These are phyloP conservation scores for Xiphophorus hellerii DNA, from an alignment of 2,113 vertebrate species.

Conservation along the genomic window DNA sequence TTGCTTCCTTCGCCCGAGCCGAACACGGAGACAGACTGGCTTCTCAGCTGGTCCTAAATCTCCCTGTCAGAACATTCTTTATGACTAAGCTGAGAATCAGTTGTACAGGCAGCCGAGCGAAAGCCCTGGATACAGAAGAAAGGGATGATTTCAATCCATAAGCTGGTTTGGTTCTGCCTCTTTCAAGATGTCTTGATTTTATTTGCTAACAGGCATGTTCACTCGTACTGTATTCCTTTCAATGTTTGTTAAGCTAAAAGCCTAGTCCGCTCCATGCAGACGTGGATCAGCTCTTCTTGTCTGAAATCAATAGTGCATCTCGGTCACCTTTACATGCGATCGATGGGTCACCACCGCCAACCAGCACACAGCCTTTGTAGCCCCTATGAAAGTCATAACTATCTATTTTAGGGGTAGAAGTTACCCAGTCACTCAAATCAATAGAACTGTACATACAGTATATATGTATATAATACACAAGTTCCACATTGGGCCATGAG, in stretches of 20 bases:
- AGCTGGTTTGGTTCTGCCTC: conserved; percentile 16
- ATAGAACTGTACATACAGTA: conserved; percentile 14
- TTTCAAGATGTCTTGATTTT: conserved; percentile 21
- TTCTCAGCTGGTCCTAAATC: conserved; percentile 55
- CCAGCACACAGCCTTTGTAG: conserved; percentile 35
- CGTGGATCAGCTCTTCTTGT: conserved; percentile 38
- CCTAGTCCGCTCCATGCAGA: conserved; percentile 32
- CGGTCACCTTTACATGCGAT: conserved; percentile 67
- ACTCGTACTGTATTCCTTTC: neutral
- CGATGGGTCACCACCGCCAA: conserved; percentile 66
- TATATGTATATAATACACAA: conserved; percentile 26
- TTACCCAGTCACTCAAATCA: conserved; percentile 52
- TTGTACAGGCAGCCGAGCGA: conserved; percentile 35
- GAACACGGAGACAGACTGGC: conserved; percentile 37
- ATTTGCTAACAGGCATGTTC: neutral
- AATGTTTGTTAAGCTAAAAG: conserved; percentile 13
- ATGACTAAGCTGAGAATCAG: conserved; percentile 45
- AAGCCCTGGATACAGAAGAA: conserved; percentile 35
- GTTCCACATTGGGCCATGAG: conserved; percentile 39
- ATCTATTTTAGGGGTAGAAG: conserved; percentile 60
- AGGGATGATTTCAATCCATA: conserved; percentile 36
- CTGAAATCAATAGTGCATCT: conserved; percentile 69
- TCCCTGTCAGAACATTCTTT: conserved; percentile 40
- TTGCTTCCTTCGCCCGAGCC: conserved; percentile 49
- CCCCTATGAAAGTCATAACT: conserved; percentile 69